phyloP scores from a whole-genome alignment of 2,113 vertebrate genomes.

The Haplochromis vanheusdeni region DNA sequence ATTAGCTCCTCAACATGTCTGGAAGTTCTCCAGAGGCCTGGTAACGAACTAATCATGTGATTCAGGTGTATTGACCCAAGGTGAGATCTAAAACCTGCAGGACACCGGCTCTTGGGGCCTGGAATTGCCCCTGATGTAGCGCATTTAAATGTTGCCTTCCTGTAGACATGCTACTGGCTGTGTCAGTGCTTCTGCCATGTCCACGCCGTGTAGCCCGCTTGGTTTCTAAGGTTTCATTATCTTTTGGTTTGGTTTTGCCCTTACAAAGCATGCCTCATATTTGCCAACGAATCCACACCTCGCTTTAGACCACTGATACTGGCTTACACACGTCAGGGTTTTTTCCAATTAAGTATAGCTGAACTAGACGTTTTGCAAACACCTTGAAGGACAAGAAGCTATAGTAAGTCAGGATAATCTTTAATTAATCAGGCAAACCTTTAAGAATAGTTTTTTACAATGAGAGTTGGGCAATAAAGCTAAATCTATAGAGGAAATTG shows the following conservation, averaged over 20 bases:
- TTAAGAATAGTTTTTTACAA: neutral
- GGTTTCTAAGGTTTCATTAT: neutral
- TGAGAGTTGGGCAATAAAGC: neutral
- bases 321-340: neutral
- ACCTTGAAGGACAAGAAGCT: neutral
- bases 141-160: neutral
- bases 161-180: neutral
- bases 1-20: neutral
- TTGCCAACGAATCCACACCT: neutral
- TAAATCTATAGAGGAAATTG: neutral
- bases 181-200: neutral
- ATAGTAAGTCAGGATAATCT: neutral
- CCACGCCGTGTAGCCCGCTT: neutral
- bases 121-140: neutral
- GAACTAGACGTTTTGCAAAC: neutral
- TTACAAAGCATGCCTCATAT: neutral
- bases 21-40: neutral
- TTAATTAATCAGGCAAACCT: neutral
- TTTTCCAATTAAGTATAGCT: neutral
- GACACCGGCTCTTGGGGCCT: fast-evolving
- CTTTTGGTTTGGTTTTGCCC: neutral
- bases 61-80: neutral
- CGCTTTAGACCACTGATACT: neutral
- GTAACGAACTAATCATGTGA: neutral
- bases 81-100: neutral